phyloP scores from a whole-genome alignment of 2,797 vertebrate genomes.

The Peromyscus nudipes region DNA sequence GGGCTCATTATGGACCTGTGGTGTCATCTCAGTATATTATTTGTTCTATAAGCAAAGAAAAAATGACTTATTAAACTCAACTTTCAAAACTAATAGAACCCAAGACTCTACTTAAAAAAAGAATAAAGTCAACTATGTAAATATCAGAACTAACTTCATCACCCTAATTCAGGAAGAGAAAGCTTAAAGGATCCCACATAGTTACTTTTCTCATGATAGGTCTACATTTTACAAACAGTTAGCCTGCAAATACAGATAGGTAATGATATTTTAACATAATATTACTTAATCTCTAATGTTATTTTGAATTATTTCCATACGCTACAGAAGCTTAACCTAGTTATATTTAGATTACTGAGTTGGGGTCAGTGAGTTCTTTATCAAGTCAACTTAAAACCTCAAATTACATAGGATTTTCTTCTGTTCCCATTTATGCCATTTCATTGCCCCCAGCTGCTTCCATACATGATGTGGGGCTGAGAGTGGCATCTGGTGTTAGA shows the following conservation, averaged over 20 bases:
- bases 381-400: background rate
- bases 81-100: conserved; percentile 30
- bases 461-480: background rate
- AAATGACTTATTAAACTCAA: background rate
- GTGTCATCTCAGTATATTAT: background rate
- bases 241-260: background rate
- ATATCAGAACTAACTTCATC: background rate
- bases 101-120: conserved; percentile 41
- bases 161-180: conserved; percentile 44
- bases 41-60: conserved; percentile 13
- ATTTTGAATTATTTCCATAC: conserved; percentile 55
- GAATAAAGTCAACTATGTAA: background rate
- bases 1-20: background rate
- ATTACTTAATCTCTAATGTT: conserved; percentile 23
- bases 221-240: conserved; percentile 15
- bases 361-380: background rate
- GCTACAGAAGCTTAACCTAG: conserved; percentile 28
- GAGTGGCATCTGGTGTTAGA: background rate
- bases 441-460: background rate
- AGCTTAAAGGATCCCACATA: background rate
- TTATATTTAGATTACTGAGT: conserved; percentile 49
- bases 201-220: background rate
- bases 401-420: background rate
- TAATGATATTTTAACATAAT: conserved; percentile 24
- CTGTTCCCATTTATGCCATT: background rate